A percentile compares a stretch with the other conserved stretches of the same genome.
Evolutionary conservation across 2,797 vertebrate species (phyloP).

Genomic region (Acestrorhynchus altus): DNA sequence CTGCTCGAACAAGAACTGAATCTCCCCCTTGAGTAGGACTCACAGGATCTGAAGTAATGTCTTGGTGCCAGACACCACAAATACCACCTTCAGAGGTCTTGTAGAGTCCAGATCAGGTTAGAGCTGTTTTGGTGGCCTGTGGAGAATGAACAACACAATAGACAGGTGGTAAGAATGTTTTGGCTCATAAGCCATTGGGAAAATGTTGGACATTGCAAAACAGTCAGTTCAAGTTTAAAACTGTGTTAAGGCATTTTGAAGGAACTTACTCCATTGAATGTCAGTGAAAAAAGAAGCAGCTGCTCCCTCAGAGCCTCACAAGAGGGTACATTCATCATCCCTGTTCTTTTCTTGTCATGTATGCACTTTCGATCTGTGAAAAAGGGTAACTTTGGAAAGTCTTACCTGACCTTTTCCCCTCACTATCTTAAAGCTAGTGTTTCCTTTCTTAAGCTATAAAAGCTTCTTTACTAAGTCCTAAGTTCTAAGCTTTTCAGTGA

Average conservation of each 20-base stretch:
- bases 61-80: too few species aligned
- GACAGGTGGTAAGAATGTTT: too few species aligned
- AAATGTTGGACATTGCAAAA: not conserved
- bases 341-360: conserved; percentile 3
- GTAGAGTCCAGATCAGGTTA: too few species aligned
- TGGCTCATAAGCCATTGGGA: not conserved
- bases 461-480: not conserved
- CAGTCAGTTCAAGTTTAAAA: not conserved
- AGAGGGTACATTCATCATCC: not conserved
- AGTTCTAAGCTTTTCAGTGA: not conserved
- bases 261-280: not conserved
- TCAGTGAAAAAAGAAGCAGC: not conserved
- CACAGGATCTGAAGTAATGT: too few species aligned
- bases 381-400: not conserved
- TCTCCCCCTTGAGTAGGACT: too few species aligned
- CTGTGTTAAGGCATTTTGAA: not conserved
- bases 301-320: conserved; percentile 5
- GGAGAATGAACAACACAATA: too few species aligned
- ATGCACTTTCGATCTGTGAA: not conserved
- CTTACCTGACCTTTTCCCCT: not conserved
- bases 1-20: too few species aligned
- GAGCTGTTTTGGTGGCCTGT: too few species aligned
- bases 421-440: not conserved
- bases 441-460: not conserved
- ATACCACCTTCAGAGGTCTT: too few species aligned